Evolutionary conservation across 2,113 vertebrate species (phyloP), one percentile per base, ranked within the genome.

Genomic region (Salminus brasiliensis): DNA sequence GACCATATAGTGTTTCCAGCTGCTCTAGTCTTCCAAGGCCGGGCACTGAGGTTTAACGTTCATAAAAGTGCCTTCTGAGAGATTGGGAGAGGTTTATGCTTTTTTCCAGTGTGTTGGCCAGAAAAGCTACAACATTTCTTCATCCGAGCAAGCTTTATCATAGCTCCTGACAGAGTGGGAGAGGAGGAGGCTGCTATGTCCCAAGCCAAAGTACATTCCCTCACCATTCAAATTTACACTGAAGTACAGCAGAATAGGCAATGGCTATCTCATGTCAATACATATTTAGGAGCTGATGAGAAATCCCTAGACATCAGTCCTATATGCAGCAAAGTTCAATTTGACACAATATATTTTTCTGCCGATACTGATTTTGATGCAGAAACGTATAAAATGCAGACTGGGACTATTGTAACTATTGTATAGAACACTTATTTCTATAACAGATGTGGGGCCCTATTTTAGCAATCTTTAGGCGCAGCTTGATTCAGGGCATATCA

Each of bases 91-190:
- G 79, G 21, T 88, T 86, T 74, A 82, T 83, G 63, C 78, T 78
- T 86, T 88, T 88, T 88, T 89, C 86, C 84, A 86, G 79, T 72
- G 81, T 72, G 69, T 76, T 39, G 78, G 84, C 86, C 86, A 91
- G 83, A 86, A 86, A 74, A 69, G 74, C 85, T 88, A 86, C 63
- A 82, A 68, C 81, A 82, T 74, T 87, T 84, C 82, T 85, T 86
- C 78, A 82, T 82, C 78, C 34, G 59, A 52, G 76, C 73, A 36
- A 81, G 85, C 75, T 86, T 83, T n/a, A 87, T 79, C 82, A 81
- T 86, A 74, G 39, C 65, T 70, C 85, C 84, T 89, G 83, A 89
- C 78, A 82, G 76, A 30, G 7, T 74, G 43, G 78, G 60, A 80
- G 85, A 63, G 59, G 21, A 52, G 59, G 60, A 16, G 72, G 68